These are phyloP conservation scores for Chaetura pelagica DNA, from an alignment of 2,113 vertebrate genomes.

Conservation along the genomic window DNA sequence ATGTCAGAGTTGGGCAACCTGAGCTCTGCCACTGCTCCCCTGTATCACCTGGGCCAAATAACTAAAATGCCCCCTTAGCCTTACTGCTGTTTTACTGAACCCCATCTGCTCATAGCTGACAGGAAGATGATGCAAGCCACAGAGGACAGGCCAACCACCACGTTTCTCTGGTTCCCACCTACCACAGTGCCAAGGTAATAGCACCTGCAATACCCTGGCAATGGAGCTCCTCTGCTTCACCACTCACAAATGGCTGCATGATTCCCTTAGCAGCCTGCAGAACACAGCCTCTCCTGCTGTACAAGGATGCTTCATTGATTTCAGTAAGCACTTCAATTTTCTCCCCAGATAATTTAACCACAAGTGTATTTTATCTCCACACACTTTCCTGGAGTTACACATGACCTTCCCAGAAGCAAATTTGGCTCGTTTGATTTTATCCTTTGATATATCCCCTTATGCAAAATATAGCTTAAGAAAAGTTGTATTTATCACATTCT, in stretches of 20 bases:
- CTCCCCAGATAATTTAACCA: slow-evolving; percentile 21
- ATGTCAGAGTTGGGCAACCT: background rate
- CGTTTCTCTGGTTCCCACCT: background rate
- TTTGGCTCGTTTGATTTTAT: background rate
- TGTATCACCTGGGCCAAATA: background rate
- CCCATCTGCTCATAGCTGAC: too few species aligned
- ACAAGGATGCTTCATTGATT: slow-evolving; percentile 13
- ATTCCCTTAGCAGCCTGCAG: background rate
- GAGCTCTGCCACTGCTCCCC: background rate
- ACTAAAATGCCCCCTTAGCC: background rate
- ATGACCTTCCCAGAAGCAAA: slow-evolving; percentile 12
- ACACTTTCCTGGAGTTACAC: background rate
- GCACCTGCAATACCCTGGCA: background rate
- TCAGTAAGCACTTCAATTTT: background rate
- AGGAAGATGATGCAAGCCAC: background rate
- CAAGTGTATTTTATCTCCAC: slow-evolving; percentile 17
- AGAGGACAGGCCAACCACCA: background rate
- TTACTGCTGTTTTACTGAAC: background rate
- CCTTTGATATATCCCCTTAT: background rate
- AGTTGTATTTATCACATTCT: background rate
- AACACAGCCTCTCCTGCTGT: background rate
- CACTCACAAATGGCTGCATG: background rate
- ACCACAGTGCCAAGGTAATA: background rate
- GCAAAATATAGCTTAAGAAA: slow-evolving; percentile 9
- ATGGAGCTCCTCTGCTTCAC: background rate